Percentiles rank a stretch among this genome's conserved stretches.
These are phyloP conservation scores for Maconellicoccus hirsutus DNA, from an alignment of 1,140 invertebrate species.

Conservation along the genomic window DNA sequence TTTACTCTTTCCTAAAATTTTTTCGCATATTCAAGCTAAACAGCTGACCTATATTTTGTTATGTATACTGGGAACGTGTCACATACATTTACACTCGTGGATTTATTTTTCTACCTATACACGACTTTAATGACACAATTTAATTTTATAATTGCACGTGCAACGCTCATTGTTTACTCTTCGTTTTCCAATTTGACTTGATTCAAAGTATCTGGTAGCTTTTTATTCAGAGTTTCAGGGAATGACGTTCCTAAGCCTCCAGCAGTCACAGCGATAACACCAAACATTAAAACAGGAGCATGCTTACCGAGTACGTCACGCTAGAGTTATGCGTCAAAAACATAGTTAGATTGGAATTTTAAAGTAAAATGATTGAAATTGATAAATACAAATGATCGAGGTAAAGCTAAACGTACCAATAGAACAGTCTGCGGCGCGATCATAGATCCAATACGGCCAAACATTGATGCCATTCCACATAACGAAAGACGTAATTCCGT, in stretches of 20 bases:
- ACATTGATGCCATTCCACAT: constrained; percentile 54
- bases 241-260: constrained; percentile 47
- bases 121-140: no score
- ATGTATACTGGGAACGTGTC: no score
- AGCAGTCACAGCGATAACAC: constrained; percentile 46
- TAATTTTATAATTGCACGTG: no score
- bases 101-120: no score
- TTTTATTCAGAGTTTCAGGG: constrained; percentile 54
- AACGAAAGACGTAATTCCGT: constrained; percentile 50
- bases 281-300: constrained; percentile 50
- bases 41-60: background rate
- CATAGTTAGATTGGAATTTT: background rate
- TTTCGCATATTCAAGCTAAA: background rate
- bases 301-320: constrained; percentile 21
- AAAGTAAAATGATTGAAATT: no score
- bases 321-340: background rate
- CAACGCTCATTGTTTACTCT: no score
- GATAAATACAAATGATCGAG: no score
- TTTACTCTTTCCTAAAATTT: background rate
- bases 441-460: constrained; percentile 54
- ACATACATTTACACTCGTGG: no score
- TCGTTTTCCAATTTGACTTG: constrained; percentile 42
- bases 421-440: constrained; percentile 52
- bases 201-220: constrained; percentile 53
- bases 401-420: constrained; percentile 38